Percentiles rank a stretch among this genome's conserved stretches.
phyloP scores from a whole-genome alignment of 53 echinoderm and acorn worm genomes.

The Echinarachnius parma region DNA sequence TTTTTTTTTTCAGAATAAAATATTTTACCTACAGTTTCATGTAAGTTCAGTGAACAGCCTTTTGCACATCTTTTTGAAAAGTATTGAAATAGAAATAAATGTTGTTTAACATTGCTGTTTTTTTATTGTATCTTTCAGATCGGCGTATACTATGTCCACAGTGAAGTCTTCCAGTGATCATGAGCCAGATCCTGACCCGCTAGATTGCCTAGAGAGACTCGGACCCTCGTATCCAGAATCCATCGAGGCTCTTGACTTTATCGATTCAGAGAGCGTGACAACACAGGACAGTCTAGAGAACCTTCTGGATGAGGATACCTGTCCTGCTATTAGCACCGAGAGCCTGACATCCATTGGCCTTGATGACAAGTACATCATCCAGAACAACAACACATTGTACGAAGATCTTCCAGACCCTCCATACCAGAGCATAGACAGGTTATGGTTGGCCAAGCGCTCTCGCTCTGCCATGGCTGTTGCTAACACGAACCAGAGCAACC shows the following conservation, averaged over 20 bases:
- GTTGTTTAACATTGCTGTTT: not conserved
- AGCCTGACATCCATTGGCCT: not conserved
- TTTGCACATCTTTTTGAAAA: too few species aligned
- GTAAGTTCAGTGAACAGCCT: conserved; percentile 1
- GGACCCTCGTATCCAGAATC: conserved; percentile 30
- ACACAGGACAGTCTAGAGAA: conserved; percentile 39
- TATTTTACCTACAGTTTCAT: not conserved
- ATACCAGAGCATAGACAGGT: conserved; percentile 35
- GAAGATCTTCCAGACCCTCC: conserved; percentile 31
- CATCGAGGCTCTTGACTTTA: conserved; percentile 33
- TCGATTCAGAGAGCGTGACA: conserved; percentile 38
- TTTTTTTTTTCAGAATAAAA: not conserved
- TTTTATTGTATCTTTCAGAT: conserved; percentile 30
- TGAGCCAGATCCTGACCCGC: conserved; percentile 37
- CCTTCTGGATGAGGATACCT: conserved; percentile 3
- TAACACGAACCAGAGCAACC: conserved; percentile 67
- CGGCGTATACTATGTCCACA: conserved; percentile 13
- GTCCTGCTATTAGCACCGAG: not conserved
- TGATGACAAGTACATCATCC: not conserved
- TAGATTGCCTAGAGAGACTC: conserved; percentile 29
- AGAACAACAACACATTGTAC: conserved; percentile 29
- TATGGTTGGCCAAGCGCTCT: conserved; percentile 1
- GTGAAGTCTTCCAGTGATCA: conserved; percentile 6
- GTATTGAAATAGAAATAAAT: not conserved
- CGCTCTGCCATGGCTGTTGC: conserved; percentile 26